Conservation (phyloP, 2,113 vertebrate genomes). For the Mustelus asterias region DNA sequence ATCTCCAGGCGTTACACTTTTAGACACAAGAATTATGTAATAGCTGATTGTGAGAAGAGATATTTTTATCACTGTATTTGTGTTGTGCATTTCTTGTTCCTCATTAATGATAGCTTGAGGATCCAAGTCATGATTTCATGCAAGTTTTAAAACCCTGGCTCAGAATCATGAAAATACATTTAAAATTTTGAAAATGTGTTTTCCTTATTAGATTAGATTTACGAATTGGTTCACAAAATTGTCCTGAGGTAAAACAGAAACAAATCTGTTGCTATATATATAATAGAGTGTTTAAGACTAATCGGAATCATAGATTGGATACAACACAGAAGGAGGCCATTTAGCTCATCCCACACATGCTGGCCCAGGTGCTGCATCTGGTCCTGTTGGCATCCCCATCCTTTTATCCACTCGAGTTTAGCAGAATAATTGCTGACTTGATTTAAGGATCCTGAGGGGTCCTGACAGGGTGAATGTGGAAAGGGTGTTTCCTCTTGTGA, state of each 20-base stretch:
- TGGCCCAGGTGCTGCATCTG: too few relatives aligned
- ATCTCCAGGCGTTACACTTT: not conserved
- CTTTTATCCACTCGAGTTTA: too few relatives aligned
- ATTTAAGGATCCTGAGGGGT: too few relatives aligned
- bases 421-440: too few relatives aligned
- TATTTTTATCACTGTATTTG: not conserved
- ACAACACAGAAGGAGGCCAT: too few relatives aligned
- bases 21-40: not conserved
- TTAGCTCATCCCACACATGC: too few relatives aligned
- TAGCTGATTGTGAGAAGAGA: not conserved
- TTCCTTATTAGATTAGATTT: not conserved
- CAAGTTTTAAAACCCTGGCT: not conserved
- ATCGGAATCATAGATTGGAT: too few relatives aligned
- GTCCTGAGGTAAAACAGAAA: not conserved
- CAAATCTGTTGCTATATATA: not conserved
- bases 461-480: too few relatives aligned
- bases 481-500: too few relatives aligned
- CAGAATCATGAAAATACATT: not conserved
- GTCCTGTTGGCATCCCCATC: too few relatives aligned
- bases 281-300: not conserved
- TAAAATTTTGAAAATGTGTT: not conserved
- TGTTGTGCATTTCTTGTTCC: not conserved
- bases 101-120: not conserved
- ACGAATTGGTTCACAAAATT: not conserved
- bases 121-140: not conserved